phyloP scores from a whole-genome alignment of 2,888 invertebrate species.

The Rhagium mordax region DNA sequence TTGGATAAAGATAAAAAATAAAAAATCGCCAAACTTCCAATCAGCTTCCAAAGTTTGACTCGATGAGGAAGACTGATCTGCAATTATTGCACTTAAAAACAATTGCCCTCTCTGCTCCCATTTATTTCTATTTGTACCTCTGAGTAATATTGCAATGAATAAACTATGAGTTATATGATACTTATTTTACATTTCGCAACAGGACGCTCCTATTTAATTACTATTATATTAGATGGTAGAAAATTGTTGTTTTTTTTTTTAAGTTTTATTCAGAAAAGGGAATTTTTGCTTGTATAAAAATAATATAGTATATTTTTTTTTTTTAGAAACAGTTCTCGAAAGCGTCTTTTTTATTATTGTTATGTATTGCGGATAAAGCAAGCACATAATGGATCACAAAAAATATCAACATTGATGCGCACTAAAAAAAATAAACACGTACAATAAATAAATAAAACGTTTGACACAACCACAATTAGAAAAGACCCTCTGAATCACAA shows the following conservation, averaged over 20 bases:
- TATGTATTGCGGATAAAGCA: slow-evolving; percentile 20
- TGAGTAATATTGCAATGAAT: slow-evolving; percentile 15
- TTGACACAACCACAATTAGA: slow-evolving; percentile 26
- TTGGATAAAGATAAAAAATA: slow-evolving; percentile 8
- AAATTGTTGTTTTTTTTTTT: slow-evolving; percentile 34
- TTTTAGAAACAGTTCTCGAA: slow-evolving; percentile 34
- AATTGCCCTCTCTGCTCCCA: slow-evolving; percentile 12
- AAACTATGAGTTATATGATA: slow-evolving; percentile 6
- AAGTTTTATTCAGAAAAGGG: slow-evolving; percentile 21
- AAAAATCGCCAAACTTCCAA: slow-evolving; percentile 8
- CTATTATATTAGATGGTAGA: slow-evolving; percentile 36
- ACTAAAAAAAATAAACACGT: slow-evolving; percentile 5
- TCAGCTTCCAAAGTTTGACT: neutral
- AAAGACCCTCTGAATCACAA: slow-evolving; percentile 52
- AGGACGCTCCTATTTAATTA: slow-evolving; percentile 2
- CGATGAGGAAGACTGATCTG: neutral
- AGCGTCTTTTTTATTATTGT: slow-evolving; percentile 28
- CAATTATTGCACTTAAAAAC: slow-evolving; percentile 13
- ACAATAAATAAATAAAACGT: slow-evolving; percentile 28
- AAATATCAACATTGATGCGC: slow-evolving; percentile 27
- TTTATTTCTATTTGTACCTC: slow-evolving; percentile 25
- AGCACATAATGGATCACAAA: slow-evolving; percentile 26
- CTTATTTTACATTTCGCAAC: neutral
- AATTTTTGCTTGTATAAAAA: slow-evolving; percentile 34
- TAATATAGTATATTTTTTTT: slow-evolving; percentile 26